phyloP scores from a whole-genome alignment of 2,888 invertebrate genomes.

The Drosophila trichaetosa region DNA sequence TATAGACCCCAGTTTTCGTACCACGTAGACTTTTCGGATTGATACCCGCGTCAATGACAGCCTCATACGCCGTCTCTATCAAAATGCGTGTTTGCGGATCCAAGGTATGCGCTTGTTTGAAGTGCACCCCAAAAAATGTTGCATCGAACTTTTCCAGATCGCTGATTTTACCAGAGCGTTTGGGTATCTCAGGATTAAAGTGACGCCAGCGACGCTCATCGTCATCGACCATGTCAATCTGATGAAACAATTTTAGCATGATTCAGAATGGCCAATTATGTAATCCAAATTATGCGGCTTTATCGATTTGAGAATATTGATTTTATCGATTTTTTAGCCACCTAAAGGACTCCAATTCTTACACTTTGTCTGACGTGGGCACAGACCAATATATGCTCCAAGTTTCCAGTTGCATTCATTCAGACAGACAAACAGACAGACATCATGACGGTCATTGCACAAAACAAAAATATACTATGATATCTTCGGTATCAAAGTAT shows the following conservation, averaged over 20 bases:
- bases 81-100: conserved; percentile 92
- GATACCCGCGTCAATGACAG: conserved; percentile 90
- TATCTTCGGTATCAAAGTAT: no score
- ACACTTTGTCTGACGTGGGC: no score
- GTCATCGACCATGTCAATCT: conserved; percentile 93
- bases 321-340: no score
- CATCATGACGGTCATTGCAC: no score
- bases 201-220: conserved; percentile 91
- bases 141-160: conserved; percentile 91
- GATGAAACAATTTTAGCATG: background rate
- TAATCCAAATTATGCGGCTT: background rate
- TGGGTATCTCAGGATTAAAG: conserved; percentile 90
- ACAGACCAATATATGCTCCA: no score
- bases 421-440: no score
- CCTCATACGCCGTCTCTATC: conserved; percentile 92
- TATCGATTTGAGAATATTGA: no score
- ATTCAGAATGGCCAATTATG: background rate
- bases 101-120: conserved; percentile 91
- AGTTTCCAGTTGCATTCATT: no score
- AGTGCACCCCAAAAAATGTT: conserved; percentile 90
- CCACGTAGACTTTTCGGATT: conserved; percentile 89
- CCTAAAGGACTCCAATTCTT: no score
- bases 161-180: conserved; percentile 90
- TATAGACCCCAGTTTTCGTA: conserved; percentile 89
- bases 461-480: no score